A percentile compares a stretch with the other conserved stretches of the same genome.
Evolutionary conservation across 23 tunicate genomes (phyloP).

Genomic region (Clavelina lepadiformis): DNA sequence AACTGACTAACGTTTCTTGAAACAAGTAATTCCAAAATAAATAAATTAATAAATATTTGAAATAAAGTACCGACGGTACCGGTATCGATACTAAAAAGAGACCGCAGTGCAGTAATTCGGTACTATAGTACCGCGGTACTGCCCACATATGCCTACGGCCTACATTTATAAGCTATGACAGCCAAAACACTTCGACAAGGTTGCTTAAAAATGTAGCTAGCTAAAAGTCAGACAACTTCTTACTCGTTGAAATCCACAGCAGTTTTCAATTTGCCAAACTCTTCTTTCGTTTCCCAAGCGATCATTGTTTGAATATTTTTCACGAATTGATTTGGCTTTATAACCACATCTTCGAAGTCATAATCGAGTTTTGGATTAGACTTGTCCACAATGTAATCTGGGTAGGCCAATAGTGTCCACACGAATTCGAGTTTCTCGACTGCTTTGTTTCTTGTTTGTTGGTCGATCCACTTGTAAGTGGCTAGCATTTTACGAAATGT

Average conservation of each 20-base stretch:
- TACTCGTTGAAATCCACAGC: constrained; percentile 74
- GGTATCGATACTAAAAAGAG: too few relatives aligned
- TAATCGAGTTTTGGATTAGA: constrained; percentile 57
- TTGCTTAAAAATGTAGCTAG: too few relatives aligned
- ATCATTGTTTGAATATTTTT: constrained; percentile 22
- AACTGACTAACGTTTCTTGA: too few relatives aligned
- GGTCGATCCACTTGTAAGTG: constrained; percentile 85
- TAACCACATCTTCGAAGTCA: constrained; percentile 26
- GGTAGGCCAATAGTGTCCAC: constrained; percentile 67
- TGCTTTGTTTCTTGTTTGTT: constrained; percentile 55
- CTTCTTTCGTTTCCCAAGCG: background rate
- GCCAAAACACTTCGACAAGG: too few relatives aligned
- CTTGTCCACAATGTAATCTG: constrained; percentile 70
- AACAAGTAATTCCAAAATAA: too few relatives aligned
- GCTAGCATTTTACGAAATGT: constrained; percentile 62
- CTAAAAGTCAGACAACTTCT: too few relatives aligned
- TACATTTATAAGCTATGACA: too few relatives aligned
- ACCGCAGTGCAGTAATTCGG: too few relatives aligned
- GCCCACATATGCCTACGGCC: too few relatives aligned
- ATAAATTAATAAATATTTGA: too few relatives aligned
- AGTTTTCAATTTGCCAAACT: constrained; percentile 24
- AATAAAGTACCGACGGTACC: too few relatives aligned
- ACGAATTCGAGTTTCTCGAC: constrained; percentile 51
- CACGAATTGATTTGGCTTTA: constrained; percentile 27
- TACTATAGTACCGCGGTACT: too few relatives aligned